Conservation (phyloP, 1,140 invertebrate genomes). For the Cataglyphis hispanica region DNA sequence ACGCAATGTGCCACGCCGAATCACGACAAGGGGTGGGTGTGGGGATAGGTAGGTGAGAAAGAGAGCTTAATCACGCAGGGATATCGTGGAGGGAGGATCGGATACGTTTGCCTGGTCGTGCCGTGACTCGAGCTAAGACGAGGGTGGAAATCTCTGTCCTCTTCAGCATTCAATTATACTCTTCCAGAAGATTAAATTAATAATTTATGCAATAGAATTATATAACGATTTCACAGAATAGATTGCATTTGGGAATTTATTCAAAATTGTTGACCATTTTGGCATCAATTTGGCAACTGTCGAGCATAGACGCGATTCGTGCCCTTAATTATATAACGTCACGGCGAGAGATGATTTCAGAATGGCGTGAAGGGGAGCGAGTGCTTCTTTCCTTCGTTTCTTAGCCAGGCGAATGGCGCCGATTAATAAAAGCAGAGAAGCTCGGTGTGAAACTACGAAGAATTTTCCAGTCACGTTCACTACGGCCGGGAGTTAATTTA, state of each 20-base stretch:
- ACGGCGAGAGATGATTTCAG: not conserved
- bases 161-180: not conserved
- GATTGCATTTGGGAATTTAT: not conserved
- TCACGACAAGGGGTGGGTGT: slow-evolving; percentile 12
- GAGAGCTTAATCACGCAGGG: slow-evolving; percentile 65
- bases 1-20: slow-evolving; percentile 52
- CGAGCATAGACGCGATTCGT: not conserved
- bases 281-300: not conserved
- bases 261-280: not conserved
- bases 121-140: no score
- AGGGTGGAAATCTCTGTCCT: not conserved
- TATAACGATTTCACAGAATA: not conserved
- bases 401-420: slow-evolving; percentile 75
- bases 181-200: not conserved
- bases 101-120: not conserved
- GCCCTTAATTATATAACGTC: slow-evolving; percentile 37
- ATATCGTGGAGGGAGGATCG: slow-evolving; percentile 43
- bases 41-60: slow-evolving; percentile 49
- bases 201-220: not conserved
- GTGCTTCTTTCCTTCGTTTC: slow-evolving; percentile 53
- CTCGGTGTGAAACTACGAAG: slow-evolving; percentile 66
- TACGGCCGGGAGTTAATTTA: slow-evolving; percentile 84
- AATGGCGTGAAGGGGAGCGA: slow-evolving; percentile 45
- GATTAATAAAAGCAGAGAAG: slow-evolving; percentile 78
- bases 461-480: slow-evolving; percentile 78